Evolutionary conservation across 2,797 vertebrate species (phyloP), one percentile per base, ranked within the genome.

Genomic region (Antrozous pallidus): DNA sequence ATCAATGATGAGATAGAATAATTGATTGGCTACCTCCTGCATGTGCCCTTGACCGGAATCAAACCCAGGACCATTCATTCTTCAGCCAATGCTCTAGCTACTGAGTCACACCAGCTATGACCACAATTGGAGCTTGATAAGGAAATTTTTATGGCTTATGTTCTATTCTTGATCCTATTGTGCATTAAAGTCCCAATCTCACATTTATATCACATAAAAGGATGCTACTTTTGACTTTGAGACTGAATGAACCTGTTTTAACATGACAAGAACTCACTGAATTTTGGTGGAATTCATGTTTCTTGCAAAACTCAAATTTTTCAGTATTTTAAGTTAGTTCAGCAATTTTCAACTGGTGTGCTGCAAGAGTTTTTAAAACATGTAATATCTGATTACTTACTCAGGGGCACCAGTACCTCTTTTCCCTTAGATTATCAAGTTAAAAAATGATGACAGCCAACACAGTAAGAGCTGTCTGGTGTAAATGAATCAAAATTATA

Each of bases 271-370:
- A 83, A 73, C 58, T 70, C 58, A 65, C 6, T 28, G 73, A 96
- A 94, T 96, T 90, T 93, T 80, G 65, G 36, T 83, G 85, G 88
- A 88, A 94, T 94, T 95, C 93, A 33, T 12, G 51, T 92, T 97
- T 93, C 78, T 95, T 83, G 87, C 16, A 1, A 94, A 95, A 91
- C 42, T 94, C 61, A 91, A 65, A 95, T 87, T 96, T 96, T 90
- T 90, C 58, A 77, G 74, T 93, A 74, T 82, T 93, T 94, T 92
- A 93, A 88, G 71, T 87, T 91, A 78, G 74, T 82, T 83, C 40
- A 73, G 45, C 5, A 18, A 47, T 74, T 74, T 74, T 74, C 42
- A n/a, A 20, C 71, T 5, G 9, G 18, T 74, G 14, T 49, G 42
- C 71, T 31, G 9, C 31, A 74, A 49, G 31, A 74, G n/a, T 7